Evolutionary conservation across 2,797 vertebrate species (phyloP).

Genomic region (Trematocara caparti): DNA sequence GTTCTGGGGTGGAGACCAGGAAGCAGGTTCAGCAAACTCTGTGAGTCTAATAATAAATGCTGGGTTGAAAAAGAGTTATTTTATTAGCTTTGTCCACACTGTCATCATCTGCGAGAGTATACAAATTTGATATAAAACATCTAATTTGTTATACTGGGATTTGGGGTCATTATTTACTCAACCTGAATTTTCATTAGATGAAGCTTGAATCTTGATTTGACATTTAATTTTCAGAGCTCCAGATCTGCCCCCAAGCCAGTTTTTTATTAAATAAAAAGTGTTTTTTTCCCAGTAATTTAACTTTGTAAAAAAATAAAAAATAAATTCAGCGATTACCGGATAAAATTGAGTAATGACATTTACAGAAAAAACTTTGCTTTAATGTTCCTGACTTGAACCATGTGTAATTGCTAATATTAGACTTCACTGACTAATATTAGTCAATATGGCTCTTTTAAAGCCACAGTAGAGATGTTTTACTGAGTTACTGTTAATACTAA

Average conservation of each 20-base stretch:
- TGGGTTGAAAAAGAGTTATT: background rate
- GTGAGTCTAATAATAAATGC: accelerated
- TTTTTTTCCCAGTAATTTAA: accelerated
- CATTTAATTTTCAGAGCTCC: background rate
- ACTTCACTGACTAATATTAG: background rate
- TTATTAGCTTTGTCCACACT: background rate
- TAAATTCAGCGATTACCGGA: background rate
- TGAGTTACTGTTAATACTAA: background rate
- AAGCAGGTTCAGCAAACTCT: background rate
- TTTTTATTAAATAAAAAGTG: background rate
- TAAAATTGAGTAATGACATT: background rate
- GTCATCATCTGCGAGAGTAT: background rate
- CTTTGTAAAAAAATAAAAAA: background rate
- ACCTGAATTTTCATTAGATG: background rate
- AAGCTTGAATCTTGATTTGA: background rate
- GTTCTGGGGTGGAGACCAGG: background rate
- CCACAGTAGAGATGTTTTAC: background rate
- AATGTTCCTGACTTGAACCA: background rate
- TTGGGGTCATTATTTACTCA: background rate
- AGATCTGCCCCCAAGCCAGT: background rate
- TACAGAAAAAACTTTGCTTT: background rate
- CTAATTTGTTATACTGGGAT: background rate
- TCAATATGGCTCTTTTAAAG: background rate
- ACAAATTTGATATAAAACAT: background rate
- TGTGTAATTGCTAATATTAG: background rate